Evolutionary conservation across 2,888 invertebrate genomes (phyloP), one percentile per base, ranked within the genome.

Genomic region (Drosophila fungiperda): DNA sequence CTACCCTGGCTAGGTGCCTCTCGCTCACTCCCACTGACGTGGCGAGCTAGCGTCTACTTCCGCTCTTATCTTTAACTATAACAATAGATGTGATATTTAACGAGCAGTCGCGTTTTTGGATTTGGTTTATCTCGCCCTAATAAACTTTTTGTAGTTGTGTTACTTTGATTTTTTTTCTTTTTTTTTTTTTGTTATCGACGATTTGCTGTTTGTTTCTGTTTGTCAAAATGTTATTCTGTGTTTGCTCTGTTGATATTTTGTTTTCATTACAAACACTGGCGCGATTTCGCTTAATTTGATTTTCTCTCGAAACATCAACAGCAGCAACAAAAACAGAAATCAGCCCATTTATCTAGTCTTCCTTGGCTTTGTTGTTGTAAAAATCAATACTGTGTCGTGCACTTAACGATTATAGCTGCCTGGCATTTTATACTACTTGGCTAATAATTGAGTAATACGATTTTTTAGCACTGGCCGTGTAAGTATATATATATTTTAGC

Each of bases 21-120:
- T 62, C 72, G 63, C 64, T 73, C 73, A 74, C 85, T 74, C 73
- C 73, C 74, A 84, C 90, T 79, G 89, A 87, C 89, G 84, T 89
- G 84, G 88, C 83, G 85, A 79, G 74, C 70, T 67, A 60, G 58
- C 55, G 15, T 45, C 15, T 15, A 1, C 45, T 23, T 45, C 23
- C 15, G 45, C 23, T 23, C 45, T 45, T 45, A 45, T 45, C 20
- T 23, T 20, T 15, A 45, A 15, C 20, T 45, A 3, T 45, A 45
- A 7, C 15, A 20, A 15, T 20, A 45, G 7, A 33, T 58, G 20
- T n/a, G 23, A 48, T 50, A 50, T 23, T 53, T 45, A 45, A 23
- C 4, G 45, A 23, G 15, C 15, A 45, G 23, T 23, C 8, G 15
- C 45, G 33, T 12, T 9, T 49, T 32, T 17, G 7, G 12, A 62